Evolutionary conservation across 2,113 vertebrate species (phyloP), one percentile per base, ranked within the genome.

Genomic region (Anguilla japonica): DNA sequence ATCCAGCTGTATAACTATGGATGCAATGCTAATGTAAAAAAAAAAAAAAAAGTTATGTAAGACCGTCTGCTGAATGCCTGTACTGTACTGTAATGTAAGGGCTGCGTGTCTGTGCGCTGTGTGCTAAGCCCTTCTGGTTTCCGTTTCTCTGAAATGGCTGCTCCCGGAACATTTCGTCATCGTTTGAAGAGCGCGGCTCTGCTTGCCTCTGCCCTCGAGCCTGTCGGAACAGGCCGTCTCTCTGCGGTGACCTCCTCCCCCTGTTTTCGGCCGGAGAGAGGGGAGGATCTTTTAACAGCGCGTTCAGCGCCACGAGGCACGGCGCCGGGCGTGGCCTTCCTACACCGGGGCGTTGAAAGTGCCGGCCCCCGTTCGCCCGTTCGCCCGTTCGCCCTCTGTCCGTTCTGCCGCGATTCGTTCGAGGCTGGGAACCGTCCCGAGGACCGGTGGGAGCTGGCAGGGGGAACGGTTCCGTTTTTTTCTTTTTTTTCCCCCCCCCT

Each of bases 341-440:
- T 85, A 39, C 80, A 80, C 80, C 84, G 6, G 46, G 46, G 41
- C 29, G 57, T 85, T 57, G 57, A 80, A 85, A 41, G 71, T 75
- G 71, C 13, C 71, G 34, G 71, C 75, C 39, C 8, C 75, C 46
- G 56, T 79, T 79, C 39, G 46, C 40, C 2, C 50, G 41, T 79
- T 34, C 39, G 71, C 18, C 63, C 41, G 34, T 0, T 34, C 34
- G 34, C 34, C 67, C 71, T 50, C 41, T 50, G n/a, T 56, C 75
- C 79, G 75, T 22, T 79, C 46, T 29, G 20, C 43, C 40, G 18
- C 75, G 71, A 18, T 41, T 53, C 41, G 41, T 41, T 71, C 41
- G 20, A 71, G 83, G 43, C 75, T 18, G 39, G 78, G 63, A 29
- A 78, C 83, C 50, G 14, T 57, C 75, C 3, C 20, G 79, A 26